Percentiles rank a stretch among this genome's conserved stretches.
Evolutionary conservation across 2,888 invertebrate genomes (phyloP).

Genomic region (Hemaris fuciformis): DNA sequence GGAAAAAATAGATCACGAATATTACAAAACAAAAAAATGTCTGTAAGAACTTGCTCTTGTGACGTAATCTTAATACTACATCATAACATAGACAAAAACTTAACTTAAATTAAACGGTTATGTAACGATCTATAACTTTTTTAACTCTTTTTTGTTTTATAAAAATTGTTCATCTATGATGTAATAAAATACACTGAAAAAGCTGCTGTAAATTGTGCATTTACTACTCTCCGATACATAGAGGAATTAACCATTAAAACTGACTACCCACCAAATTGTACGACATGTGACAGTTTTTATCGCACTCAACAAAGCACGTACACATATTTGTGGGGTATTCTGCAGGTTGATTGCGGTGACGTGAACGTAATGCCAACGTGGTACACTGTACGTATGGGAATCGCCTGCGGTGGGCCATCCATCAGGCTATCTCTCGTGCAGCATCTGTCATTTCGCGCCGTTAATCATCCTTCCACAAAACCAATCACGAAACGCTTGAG

Average conservation of each 20-base stretch:
- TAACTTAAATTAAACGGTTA: neutral
- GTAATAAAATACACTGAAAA: neutral
- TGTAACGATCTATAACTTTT: neutral
- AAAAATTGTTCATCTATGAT: neutral
- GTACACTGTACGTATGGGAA: conserved; percentile 53
- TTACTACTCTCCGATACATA: too few relatives aligned
- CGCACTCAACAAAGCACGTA: neutral
- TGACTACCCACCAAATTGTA: too few relatives aligned
- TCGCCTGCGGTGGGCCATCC: conserved; percentile 64
- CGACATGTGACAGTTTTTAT: too few relatives aligned
- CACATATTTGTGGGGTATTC: neutral
- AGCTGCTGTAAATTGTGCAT: too few relatives aligned
- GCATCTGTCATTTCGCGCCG: conserved; percentile 50
- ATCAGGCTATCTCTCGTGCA: conserved; percentile 35
- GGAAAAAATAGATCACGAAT: neutral
- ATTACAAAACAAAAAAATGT: neutral
- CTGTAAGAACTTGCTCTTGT: neutral
- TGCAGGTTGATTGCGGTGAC: neutral
- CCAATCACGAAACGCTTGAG: conserved; percentile 42
- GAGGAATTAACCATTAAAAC: too few relatives aligned
- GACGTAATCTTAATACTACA: neutral
- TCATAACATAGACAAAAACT: neutral
- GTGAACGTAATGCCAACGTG: conserved; percentile 40
- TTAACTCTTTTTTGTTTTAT: too few relatives aligned
- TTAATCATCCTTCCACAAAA: conserved; percentile 55